A percentile compares a stretch with the other conserved stretches of the same genome.
Evolutionary conservation across 92 coral and sea anemone genomes (phyloP).

Genomic region (Scolanthus callimorphus): DNA sequence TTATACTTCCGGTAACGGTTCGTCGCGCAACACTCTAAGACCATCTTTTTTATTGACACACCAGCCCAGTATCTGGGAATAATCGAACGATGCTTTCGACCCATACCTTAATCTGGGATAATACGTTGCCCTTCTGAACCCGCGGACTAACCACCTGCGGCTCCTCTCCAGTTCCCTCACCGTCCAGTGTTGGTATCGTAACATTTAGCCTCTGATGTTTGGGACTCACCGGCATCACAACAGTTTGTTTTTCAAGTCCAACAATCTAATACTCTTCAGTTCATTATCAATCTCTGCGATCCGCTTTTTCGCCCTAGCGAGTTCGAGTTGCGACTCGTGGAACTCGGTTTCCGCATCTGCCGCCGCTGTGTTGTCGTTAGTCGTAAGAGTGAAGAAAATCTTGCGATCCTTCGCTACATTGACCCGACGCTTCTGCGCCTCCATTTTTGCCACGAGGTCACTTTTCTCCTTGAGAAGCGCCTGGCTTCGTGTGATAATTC

Average conservation of each 20-base stretch:
- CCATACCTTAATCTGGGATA: constrained; percentile 84
- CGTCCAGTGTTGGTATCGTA: constrained; percentile 27
- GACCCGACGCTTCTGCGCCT: constrained; percentile 62
- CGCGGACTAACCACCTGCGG: constrained; percentile 30
- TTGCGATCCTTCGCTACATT: constrained; percentile 86
- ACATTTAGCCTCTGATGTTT: constrained; percentile 39
- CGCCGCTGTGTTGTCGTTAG: constrained; percentile 61
- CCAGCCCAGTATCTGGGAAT: too few relatives aligned
- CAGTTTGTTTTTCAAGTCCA: constrained; percentile 51
- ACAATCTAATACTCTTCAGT: constrained; percentile 63
- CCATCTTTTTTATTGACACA: too few relatives aligned
- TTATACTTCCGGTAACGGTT: too few relatives aligned
- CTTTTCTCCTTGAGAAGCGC: constrained; percentile 65
- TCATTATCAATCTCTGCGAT: constrained; percentile 86
- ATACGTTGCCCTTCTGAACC: constrained; percentile 62
- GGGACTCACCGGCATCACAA: constrained; percentile 22
- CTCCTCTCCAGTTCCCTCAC: constrained; percentile 4
- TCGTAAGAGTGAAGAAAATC: constrained; percentile 71
- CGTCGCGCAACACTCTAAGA: too few relatives aligned
- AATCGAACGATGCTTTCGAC: too few relatives aligned
- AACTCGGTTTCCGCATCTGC: constrained; percentile 87
- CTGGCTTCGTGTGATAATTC: constrained; percentile 32
- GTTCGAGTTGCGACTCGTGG: constrained; percentile 76
- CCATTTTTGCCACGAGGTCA: constrained; percentile 52
- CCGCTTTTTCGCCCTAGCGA: constrained; percentile 87